Conservation (phyloP, 2,888 invertebrate genomes). For the Podotricha telesiphe region DNA sequence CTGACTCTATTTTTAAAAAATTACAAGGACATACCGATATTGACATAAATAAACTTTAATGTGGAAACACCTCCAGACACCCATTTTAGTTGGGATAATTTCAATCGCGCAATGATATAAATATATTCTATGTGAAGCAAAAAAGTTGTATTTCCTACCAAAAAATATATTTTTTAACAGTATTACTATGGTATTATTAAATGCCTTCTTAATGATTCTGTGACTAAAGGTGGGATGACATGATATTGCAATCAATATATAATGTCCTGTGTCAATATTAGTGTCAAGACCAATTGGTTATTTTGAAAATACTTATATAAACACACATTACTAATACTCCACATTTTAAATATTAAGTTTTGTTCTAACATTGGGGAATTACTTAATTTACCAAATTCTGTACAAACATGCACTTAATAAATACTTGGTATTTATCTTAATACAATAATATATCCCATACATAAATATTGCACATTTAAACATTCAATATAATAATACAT, state of each 20-base stretch:
- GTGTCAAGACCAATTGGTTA: constrained; percentile 8
- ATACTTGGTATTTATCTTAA: constrained; percentile 30
- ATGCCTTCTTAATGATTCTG: constrained; percentile 25
- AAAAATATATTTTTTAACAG: too few species aligned
- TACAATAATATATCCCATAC: constrained; percentile 24
- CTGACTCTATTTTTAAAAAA: too few species aligned
- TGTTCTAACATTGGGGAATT: constrained; percentile 6
- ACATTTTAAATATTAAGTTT: constrained; percentile 34
- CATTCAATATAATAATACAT: constrained; percentile 22
- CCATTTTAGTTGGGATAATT: too few species aligned
- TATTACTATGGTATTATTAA: not conserved
- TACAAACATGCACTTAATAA: constrained; percentile 32
- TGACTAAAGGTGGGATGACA: constrained; percentile 13
- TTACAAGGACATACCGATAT: too few species aligned
- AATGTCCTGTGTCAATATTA: not conserved
- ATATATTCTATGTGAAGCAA: too few species aligned
- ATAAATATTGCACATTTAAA: constrained; percentile 34
- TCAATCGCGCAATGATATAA: too few species aligned
- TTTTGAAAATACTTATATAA: constrained; percentile 11
- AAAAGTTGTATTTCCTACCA: too few species aligned
- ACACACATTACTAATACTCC: constrained; percentile 23
- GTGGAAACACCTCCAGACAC: too few species aligned
- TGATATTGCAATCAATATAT: not conserved
- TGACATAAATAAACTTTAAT: too few species aligned
- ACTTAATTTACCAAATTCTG: constrained; percentile 16